Conservation (phyloP, 2,888 invertebrate species). For the Caenorhabditis sulstoni region DNA sequence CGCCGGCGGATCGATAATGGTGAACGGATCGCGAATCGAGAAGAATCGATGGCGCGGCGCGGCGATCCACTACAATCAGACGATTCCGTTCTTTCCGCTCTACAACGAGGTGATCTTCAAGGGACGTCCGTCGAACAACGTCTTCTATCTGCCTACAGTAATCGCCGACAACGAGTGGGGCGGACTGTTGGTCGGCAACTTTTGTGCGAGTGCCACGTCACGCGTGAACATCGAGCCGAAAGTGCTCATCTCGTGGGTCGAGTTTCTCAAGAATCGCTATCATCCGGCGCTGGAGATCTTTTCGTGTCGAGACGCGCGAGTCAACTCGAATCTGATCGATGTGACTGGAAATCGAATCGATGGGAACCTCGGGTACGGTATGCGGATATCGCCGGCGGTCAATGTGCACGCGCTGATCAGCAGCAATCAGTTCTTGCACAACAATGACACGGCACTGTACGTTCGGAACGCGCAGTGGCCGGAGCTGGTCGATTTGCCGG, state of each 20-base stretch:
- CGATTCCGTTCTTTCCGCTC: conserved; percentile 88
- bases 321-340: conserved; percentile 66
- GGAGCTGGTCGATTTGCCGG: conserved; percentile 66
- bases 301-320: conserved; percentile 74
- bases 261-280: conserved; percentile 77
- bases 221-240: conserved; percentile 64
- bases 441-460: conserved; percentile 77
- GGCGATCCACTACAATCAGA: conserved; percentile 92
- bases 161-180: conserved; percentile 91
- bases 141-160: conserved; percentile 84
- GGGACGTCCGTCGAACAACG: conserved; percentile 79
- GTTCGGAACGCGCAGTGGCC: conserved; percentile 77
- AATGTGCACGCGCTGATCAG: conserved; percentile 74
- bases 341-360: conserved; percentile 72
- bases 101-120: conserved; percentile 88
- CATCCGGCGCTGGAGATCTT: conserved; percentile 80
- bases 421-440: conserved; percentile 79
- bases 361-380: conserved; percentile 72
- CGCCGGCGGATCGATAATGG: conserved; percentile 93
- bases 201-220: conserved; percentile 83
- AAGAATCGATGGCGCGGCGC: conserved; percentile 91
- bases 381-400: conserved; percentile 79
- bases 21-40: conserved; percentile 90
- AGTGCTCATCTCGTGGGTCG: conserved; percentile 78
- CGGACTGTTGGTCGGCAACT: conserved; percentile 94